Evolutionary conservation across 64 coral and sea anemone genomes (phyloP).

Genomic region (Dendrophyllia cribrosa): DNA sequence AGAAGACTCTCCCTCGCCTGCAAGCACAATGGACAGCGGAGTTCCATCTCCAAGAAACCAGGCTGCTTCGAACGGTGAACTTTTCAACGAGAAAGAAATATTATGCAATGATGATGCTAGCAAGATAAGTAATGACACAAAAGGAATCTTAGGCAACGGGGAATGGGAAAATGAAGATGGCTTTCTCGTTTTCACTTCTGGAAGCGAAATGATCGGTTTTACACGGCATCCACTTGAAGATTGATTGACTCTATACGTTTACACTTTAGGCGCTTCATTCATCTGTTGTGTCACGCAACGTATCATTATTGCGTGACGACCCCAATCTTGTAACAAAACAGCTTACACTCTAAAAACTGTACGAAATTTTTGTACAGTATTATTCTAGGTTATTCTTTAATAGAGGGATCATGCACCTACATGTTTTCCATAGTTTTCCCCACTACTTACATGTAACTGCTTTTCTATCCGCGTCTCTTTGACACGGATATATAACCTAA

Average conservation of each 20-base stretch:
- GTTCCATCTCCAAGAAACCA: conserved; percentile 26
- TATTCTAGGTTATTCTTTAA: too few relatives aligned
- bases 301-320: too few relatives aligned
- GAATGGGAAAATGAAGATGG: conserved; percentile 27
- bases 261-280: too few relatives aligned
- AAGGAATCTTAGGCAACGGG: neutral
- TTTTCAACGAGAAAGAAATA: conserved; percentile 51
- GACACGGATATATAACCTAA: too few relatives aligned
- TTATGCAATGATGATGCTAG: conserved; percentile 24
- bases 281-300: too few relatives aligned
- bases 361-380: too few relatives aligned
- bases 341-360: too few relatives aligned
- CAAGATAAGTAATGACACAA: neutral
- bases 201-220: conserved; percentile 80
- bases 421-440: too few relatives aligned
- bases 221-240: conserved; percentile 82
- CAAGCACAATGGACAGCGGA: conserved; percentile 40
- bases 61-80: conserved; percentile 16
- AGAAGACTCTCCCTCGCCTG: conserved; percentile 25
- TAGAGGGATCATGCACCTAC: too few relatives aligned
- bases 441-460: too few relatives aligned
- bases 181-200: conserved; percentile 58
- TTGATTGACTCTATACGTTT: neutral
- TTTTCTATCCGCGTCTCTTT: too few relatives aligned
- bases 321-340: too few relatives aligned